Evolutionary conservation across 2,888 invertebrate species (phyloP).

Genomic region (Saturnia japonica): DNA sequence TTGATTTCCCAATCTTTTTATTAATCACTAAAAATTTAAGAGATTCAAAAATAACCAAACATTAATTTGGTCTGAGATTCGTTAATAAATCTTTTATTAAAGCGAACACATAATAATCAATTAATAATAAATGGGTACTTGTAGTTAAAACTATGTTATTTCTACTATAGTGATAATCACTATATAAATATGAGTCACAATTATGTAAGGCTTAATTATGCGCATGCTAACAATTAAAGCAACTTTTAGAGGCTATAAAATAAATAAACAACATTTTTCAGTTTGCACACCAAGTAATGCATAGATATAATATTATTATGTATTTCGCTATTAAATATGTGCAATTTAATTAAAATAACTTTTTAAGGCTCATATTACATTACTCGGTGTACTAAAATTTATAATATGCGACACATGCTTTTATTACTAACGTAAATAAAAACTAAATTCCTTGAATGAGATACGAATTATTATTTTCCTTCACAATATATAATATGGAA

Average conservation of each 20-base stretch:
- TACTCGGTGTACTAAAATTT: background rate
- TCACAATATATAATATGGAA: background rate
- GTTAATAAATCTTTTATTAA: constrained; percentile 11
- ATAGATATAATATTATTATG: background rate
- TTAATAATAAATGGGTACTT: constrained; percentile 9
- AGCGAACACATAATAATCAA: constrained; percentile 9
- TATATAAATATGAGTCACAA: background rate
- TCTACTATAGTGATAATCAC: background rate
- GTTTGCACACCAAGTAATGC: constrained; percentile 9
- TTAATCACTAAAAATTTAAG: background rate
- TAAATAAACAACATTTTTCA: constrained; percentile 10
- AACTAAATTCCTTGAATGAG: constrained; percentile 7
- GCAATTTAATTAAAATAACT: background rate
- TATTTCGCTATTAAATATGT: background rate
- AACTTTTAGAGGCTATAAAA: constrained; percentile 9
- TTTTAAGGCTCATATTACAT: background rate
- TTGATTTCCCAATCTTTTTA: background rate
- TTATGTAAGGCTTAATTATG: constrained; percentile 10
- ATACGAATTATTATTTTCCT: background rate
- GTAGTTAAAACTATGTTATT: background rate
- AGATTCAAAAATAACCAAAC: constrained; percentile 15
- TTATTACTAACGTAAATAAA: background rate
- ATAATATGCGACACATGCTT: constrained; percentile 7
- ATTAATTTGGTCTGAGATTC: constrained; percentile 6
- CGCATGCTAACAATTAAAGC: constrained; percentile 22